These are phyloP conservation scores for zebrafish (Danio rerio) DNA, from an alignment of 2,113 vertebrate species.

Conservation along the genomic window DNA sequence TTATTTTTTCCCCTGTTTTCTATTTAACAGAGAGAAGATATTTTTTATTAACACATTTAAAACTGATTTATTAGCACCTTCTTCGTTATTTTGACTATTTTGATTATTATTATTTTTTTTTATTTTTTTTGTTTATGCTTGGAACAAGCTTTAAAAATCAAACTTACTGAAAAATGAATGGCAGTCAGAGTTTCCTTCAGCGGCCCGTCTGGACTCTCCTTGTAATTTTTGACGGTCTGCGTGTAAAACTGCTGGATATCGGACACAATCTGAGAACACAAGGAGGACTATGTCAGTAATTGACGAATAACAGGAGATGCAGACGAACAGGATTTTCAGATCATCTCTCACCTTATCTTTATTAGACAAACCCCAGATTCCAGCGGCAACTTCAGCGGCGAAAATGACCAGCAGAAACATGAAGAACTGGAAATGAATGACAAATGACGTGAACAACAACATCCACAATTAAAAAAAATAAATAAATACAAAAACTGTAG, in stretches of 20 bases:
- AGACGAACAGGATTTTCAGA: background rate
- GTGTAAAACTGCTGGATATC: conserved; percentile 85
- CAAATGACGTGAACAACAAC: background rate
- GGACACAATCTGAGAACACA: conserved; percentile 75
- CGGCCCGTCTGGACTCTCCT: conserved; percentile 62
- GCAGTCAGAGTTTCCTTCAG: conserved; percentile 81
- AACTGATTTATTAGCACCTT: too few relatives aligned
- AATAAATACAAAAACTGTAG: too few relatives aligned
- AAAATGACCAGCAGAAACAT: conserved; percentile 93
- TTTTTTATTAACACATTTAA: too few relatives aligned
- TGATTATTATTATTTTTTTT: background rate
- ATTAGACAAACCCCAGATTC: conserved; percentile 91
- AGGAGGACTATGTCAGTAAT: background rate
- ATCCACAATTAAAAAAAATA: background rate
- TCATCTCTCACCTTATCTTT: conserved; percentile 79
- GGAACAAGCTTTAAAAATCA: background rate
- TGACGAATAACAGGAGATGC: background rate
- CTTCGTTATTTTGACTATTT: too few relatives aligned
- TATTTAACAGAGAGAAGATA: too few relatives aligned
- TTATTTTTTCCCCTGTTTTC: too few relatives aligned
- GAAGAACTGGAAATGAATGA: conserved; percentile 83
- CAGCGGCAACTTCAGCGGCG: conserved; percentile 89
- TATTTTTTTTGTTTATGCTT: background rate
- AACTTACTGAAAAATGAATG: conserved; percentile 84
- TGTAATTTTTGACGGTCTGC: conserved; percentile 79